Evolutionary conservation across 2,113 vertebrate species (phyloP).

Genomic region (Potamarius usumacintae): DNA sequence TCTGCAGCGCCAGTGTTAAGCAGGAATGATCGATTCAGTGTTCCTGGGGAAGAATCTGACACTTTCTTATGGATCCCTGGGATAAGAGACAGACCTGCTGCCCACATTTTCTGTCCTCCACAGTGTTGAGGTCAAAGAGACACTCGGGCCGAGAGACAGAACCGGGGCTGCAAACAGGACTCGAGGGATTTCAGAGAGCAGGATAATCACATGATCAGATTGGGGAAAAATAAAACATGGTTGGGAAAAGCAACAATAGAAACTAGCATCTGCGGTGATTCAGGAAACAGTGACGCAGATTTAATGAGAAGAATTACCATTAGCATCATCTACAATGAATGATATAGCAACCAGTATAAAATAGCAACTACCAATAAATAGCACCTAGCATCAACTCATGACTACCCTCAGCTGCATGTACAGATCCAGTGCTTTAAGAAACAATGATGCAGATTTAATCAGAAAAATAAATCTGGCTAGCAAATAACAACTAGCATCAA

Average conservation of each 20-base stretch:
- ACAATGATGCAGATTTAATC: neutral
- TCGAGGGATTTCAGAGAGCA: conserved; percentile 22
- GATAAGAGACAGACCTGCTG: conserved; percentile 62
- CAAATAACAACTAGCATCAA: neutral
- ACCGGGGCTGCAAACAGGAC: conserved; percentile 43
- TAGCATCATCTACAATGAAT: neutral
- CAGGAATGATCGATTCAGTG: conserved; percentile 69
- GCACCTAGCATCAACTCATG: neutral
- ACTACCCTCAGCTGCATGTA: neutral
- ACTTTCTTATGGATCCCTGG: conserved; percentile 70
- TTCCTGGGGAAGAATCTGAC: conserved; percentile 67
- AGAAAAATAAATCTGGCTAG: neutral
- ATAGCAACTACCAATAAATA: neutral
- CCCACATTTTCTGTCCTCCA: conserved; percentile 43
- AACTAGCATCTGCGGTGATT: neutral
- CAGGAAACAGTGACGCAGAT: neutral
- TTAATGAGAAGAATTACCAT: neutral
- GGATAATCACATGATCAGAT: conserved; percentile 54
- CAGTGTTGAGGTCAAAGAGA: conserved; percentile 63
- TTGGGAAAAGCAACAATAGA: too few species aligned
- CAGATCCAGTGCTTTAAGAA: neutral
- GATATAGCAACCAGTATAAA: neutral
- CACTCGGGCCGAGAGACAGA: conserved; percentile 53
- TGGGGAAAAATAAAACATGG: neutral
- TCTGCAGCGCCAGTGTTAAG: conserved; percentile 62